Base-by-base conservation (phyloP, 2,113 vertebrate genomes). In the mouse (Mus musculus) region DNA sequence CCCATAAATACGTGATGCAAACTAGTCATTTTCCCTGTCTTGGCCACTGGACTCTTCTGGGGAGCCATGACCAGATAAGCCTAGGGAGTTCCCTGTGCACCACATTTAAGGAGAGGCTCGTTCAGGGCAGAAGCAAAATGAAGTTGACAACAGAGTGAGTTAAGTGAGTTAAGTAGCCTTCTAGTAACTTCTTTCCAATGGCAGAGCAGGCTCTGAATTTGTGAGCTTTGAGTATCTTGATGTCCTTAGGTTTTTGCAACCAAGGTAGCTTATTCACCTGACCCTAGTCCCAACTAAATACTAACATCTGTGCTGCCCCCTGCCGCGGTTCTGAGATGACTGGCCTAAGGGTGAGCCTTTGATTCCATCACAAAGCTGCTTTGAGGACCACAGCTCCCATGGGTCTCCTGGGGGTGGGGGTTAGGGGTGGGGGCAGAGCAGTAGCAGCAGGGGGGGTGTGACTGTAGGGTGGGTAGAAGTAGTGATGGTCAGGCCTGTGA, bases 61-160 rank as follows among this genome's bases (percentile, higher is more conserved):
- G 39, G 36, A 52, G 22, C 20, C 5, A 78, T 67, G 78, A 39
- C 20, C 0, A 39, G 33, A 11, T 42, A 59, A 87, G 36, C 19
- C 10, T 36, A 65, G 2, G 5, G 12, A 42, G 4, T 26, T 17
- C 11, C 7, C 30, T 0, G 13, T 0, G 22, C 13, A 3, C 7
- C 56, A 1, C 39, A 33, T 59, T 78, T 67, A 95, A 94, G 46
- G 76, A 91, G 28, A 46, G 4, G 0, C 10, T 75, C 36, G 13
- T 52, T 92, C 24, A 17, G 8, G 39, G n/a, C 8, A 30, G 14
- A 11, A 3, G 36, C 7, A n/a, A 81, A 26, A 7, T 7, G 28
- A 52, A 24, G 3, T 24, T 10, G 10, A 2, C 69, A 8, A 22
- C 69, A n/a, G 56, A 59, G 16, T 59, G 56, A 49, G 49, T 49